Conservation (phyloP, 2,888 invertebrate species). For the Tenthredo scrophulariae region DNA sequence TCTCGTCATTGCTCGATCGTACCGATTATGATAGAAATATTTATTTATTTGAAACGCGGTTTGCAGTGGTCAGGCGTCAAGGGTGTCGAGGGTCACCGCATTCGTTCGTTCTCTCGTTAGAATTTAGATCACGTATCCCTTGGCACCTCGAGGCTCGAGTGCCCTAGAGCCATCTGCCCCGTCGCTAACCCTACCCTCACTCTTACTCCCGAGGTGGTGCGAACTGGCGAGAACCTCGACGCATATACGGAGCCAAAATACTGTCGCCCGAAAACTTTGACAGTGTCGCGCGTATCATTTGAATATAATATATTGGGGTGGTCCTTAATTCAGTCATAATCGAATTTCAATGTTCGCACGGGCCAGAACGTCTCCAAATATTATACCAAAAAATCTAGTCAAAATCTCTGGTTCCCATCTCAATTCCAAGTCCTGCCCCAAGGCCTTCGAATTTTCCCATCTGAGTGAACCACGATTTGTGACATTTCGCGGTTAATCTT, state of each 20-base stretch:
- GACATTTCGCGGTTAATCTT: too few relatives aligned
- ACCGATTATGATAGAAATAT: neutral
- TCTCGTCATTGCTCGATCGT: neutral
- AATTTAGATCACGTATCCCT: slow-evolving; percentile 52
- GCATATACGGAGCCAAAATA: neutral
- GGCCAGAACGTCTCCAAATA: too few relatives aligned
- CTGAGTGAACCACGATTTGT: too few relatives aligned
- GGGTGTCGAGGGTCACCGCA: neutral
- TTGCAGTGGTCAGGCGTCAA: neutral
- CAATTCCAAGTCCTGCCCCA: too few relatives aligned
- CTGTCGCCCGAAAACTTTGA: neutral
- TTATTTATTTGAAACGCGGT: neutral
- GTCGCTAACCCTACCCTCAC: neutral
- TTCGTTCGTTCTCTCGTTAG: slow-evolving; percentile 8
- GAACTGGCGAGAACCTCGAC: slow-evolving; percentile 18
- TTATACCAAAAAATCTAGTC: too few relatives aligned
- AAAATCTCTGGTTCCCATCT: too few relatives aligned
- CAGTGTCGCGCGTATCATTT: neutral
- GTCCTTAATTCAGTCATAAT: too few relatives aligned
- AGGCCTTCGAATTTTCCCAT: too few relatives aligned
- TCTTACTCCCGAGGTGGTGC: neutral
- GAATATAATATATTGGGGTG: neutral
- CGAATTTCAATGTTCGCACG: too few relatives aligned
- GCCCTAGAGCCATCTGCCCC: slow-evolving; percentile 39
- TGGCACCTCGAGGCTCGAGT: slow-evolving; percentile 39